Conservation (phyloP, 2,113 vertebrate genomes). For the Urocitellus parryii region DNA sequence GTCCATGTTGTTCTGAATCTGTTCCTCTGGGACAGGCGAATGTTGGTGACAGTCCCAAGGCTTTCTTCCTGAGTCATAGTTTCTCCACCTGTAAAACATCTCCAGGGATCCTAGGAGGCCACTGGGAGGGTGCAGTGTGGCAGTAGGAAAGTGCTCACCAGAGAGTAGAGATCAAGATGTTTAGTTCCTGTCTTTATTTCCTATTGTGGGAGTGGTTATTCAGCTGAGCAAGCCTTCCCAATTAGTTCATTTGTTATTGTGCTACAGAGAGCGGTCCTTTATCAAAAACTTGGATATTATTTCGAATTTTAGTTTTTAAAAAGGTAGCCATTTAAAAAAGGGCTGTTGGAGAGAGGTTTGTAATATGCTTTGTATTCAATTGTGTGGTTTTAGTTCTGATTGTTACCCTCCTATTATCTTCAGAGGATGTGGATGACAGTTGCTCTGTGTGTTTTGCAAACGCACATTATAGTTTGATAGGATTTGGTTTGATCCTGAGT, state of each 20-base stretch:
- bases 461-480: not conserved
- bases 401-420: not conserved
- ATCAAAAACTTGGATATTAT: not conserved
- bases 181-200: not conserved
- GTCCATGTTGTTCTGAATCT: not conserved
- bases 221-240: not conserved
- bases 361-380: not conserved
- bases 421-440: not conserved
- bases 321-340: not conserved
- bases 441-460: not conserved
- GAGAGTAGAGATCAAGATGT: not conserved
- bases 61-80: not conserved
- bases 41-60: not conserved
- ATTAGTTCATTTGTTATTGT: not conserved
- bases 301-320: constrained; percentile 21
- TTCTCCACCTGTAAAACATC: not conserved
- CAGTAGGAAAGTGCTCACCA: not conserved
- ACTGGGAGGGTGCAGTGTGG: not conserved
- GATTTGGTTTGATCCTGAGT: not conserved
- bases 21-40: not conserved
- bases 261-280: not conserved
- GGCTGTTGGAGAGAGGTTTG: not conserved
- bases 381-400: not conserved
- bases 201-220: not conserved
- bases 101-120: not conserved